Percentiles rank a stretch among this genome's conserved stretches.
Evolutionary conservation across 2,797 vertebrate species (phyloP).

Genomic region (Amazonetta brasiliensis): DNA sequence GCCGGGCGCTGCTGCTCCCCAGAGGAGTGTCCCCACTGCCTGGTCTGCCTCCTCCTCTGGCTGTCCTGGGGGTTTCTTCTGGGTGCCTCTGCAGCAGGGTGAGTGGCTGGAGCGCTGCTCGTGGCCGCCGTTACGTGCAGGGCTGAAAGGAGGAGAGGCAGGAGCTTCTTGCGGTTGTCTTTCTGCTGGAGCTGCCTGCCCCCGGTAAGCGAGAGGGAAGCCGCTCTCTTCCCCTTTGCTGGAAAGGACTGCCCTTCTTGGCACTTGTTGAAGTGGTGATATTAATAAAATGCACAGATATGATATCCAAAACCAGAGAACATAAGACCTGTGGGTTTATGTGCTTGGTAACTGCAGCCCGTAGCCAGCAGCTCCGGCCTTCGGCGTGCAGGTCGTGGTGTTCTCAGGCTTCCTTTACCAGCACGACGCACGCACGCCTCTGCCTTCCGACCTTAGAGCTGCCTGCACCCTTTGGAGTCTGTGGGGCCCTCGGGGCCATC

Average conservation of each 20-base stretch:
- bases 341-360: not conserved
- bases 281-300: fast-evolving
- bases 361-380: not conserved
- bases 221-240: not conserved
- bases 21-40: no score
- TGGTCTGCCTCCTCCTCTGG: no score
- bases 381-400: not conserved
- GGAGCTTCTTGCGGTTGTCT: not conserved
- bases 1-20: no score
- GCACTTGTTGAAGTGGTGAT: not conserved
- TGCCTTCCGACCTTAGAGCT: not conserved
- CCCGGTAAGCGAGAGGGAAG: not conserved
- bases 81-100: not conserved
- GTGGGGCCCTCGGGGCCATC: no score
- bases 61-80: not conserved
- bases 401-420: not conserved
- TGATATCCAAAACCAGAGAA: not conserved
- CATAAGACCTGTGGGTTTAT: not conserved
- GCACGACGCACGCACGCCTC: not conserved
- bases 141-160: not conserved
- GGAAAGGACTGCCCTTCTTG: not conserved
- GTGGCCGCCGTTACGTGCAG: not conserved
- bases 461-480: no score
- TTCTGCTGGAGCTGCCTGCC: not conserved
- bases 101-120: not conserved